Base-by-base conservation (phyloP, 2,888 invertebrate genomes). In the Cremastinae sp. region DNA sequence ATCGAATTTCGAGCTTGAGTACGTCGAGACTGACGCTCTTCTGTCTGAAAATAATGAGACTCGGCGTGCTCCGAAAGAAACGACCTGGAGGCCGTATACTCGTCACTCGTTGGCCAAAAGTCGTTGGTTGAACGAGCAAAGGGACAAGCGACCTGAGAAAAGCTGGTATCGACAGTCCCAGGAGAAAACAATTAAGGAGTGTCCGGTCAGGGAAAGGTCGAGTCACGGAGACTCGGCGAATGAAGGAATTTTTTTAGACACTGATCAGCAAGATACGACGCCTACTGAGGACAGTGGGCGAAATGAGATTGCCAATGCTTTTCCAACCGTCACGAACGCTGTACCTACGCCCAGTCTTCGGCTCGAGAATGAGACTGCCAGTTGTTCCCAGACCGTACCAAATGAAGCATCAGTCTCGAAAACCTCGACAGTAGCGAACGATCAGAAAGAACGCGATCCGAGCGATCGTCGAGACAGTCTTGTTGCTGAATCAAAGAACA, bases 1-100 rank as follows among this genome's bases (percentile, higher is more conserved):
- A 37, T 16, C 72, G 20, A 75, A 70, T 75, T 80, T 76, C 56
- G 81, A 81, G 45, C 76, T 78, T 18, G 80, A 81, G 16, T 81
- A 79, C 75, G 78, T 80, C 41, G 82, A 82, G 53, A 82, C 81
- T 3, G 81, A 82, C 37, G 78, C 81, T 12, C 74, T 82, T 2
- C 58, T 82, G 47, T 59, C 68, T 0, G 75, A 80, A 18, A 79
- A 72, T 77, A 47, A 71, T 3, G 55, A 49, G 14, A 5, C 28
- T 5, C 28, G 28, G 5, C 28, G 28, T 2, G 28, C 5, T 5
- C 41, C 72, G 1, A 78, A 66, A 35, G 51, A 75, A n/a, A 5
- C 20, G 5, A 43, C 58, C 9, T 72, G 78, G 71, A 78, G 72
- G 7, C 55, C 77, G 0, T 76, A 71, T 51, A 56, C 43, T 39